Evolutionary conservation across 2,113 vertebrate species (phyloP).

Genomic region (Muscicapa adusta): DNA sequence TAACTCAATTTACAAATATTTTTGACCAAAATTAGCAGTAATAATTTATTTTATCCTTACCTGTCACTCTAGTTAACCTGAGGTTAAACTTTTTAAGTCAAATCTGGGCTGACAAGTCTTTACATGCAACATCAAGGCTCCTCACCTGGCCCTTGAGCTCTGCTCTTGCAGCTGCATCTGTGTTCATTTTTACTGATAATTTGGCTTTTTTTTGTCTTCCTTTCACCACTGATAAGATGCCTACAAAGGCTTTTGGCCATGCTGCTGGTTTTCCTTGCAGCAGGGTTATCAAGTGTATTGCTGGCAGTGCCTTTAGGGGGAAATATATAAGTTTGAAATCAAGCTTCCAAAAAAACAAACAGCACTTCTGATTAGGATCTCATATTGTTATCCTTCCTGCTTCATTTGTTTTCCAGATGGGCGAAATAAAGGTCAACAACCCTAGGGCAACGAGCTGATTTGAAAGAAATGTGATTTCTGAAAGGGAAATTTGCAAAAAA

Average conservation of each 20-base stretch:
- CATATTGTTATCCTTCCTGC: conserved; percentile 72
- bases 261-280: conserved; percentile 1
- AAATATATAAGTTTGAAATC: conserved; percentile 47
- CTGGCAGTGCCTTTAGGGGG: conserved; percentile 42
- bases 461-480: conserved; percentile 72
- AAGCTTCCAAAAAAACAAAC: conserved; percentile 39
- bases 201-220: neutral
- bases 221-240: neutral
- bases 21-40: neutral
- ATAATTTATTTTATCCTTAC: neutral
- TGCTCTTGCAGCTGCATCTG: neutral
- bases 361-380: conserved; percentile 61
- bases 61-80: neutral
- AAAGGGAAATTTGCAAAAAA: conserved; percentile 70
- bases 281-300: neutral
- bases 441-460: conserved; percentile 62
- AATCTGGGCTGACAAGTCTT: neutral
- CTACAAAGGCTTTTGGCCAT: neutral
- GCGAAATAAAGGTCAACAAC: conserved; percentile 70
- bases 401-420: conserved; percentile 79
- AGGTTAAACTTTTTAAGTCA: neutral
- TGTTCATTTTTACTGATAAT: neutral
- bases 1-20: neutral
- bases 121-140: neutral
- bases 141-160: neutral